Percentiles rank a stretch among this genome's conserved stretches.
phyloP scores from a whole-genome alignment of 2,797 vertebrate genomes.

The Sitta carolinensis region DNA sequence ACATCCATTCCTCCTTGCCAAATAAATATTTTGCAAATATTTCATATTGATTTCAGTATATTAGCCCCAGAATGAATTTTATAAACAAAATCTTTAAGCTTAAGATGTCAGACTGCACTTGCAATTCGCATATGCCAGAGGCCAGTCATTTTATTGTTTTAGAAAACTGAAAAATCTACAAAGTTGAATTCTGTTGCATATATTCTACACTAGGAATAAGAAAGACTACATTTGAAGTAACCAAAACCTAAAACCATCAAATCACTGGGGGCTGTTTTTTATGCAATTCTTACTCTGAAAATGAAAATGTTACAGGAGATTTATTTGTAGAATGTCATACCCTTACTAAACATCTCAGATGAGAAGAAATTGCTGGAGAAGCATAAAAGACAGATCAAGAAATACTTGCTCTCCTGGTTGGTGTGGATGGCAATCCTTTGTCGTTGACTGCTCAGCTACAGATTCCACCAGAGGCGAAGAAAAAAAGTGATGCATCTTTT shows the following conservation, averaged over 20 bases:
- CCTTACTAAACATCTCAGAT: neutral
- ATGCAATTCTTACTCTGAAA: neutral
- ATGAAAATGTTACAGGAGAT: neutral
- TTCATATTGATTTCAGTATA: neutral
- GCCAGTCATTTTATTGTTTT: neutral
- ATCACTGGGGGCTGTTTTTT: fast-evolving
- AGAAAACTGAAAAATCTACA: neutral
- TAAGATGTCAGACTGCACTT: neutral
- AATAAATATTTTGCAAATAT: neutral
- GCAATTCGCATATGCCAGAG: neutral
- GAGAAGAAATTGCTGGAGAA: neutral
- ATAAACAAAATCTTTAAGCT: neutral
- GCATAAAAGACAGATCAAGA: neutral
- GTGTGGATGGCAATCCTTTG: neutral
- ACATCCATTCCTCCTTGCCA: neutral
- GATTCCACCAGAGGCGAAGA: neutral
- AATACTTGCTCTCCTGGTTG: neutral
- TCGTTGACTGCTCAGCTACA: neutral
- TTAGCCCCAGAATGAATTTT: neutral
- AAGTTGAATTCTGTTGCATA: neutral
- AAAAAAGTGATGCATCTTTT: neutral
- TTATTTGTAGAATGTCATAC: neutral
- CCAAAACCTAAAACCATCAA: neutral
- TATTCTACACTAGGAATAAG: neutral
- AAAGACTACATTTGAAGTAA: neutral